Evolutionary conservation across 2,888 invertebrate species (phyloP), one percentile per base, ranked within the genome.

Genomic region (Caenorhabditis sp.): DNA sequence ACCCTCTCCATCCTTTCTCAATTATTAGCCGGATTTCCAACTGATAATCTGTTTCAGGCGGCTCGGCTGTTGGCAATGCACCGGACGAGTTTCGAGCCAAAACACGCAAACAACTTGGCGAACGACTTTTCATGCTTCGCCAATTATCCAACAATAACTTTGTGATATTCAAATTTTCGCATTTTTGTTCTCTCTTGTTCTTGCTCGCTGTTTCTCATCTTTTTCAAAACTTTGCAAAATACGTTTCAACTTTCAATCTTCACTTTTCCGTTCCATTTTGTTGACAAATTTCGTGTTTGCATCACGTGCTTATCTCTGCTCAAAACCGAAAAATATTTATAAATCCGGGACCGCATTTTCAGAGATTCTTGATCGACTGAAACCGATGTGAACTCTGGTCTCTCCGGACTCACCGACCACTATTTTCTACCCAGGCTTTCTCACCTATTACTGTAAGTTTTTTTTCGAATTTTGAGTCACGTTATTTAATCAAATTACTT

Each of bases 81-180:
- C 39, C 84, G 81, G 86, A 93, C 93, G 79, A 86, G 89, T 7
- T 96, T 95, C 89, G 90, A 92, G 83, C 96, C 96, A 0, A 92
- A 91, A 62, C 97, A 97, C 90, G 92, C 93, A 85, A 95, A 94
- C 84, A 95, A 95, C 90, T 92, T 97, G 87, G 95, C 94, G 0
- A 97, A 97, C 91, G 94, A 95, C 90, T 97, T 97, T 91, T 92
- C 92, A 52, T 95, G 95, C 90, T 97, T 93, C 90, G 92, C 95
- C 46, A 96, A 96, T 91, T 96, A 86, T 59, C 46, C 50, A 8
- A 79, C 81, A 2, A 5, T 53, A 4, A 76, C 66, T 2, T 62
- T 77, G 20, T 65, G 27, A 45, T 13, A 7, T 13, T 43, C 35
- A n/a, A 20, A 37, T 11, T 9, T 9, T 35, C 24, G 11, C 22